Evolutionary conservation across 2,888 invertebrate species (phyloP).

Genomic region (Elgonia sp.): DNA sequence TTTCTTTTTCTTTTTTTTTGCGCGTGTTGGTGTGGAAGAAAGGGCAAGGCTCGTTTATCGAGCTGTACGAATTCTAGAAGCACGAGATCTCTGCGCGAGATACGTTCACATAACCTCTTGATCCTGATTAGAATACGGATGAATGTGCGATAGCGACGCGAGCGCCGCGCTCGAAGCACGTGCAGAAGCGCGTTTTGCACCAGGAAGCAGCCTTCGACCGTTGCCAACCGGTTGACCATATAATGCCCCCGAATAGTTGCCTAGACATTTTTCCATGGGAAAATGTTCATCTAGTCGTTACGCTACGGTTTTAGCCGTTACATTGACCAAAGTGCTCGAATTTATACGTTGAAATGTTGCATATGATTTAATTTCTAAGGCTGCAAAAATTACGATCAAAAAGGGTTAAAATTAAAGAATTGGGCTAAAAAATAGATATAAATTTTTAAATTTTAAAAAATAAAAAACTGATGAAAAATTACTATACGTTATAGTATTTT

Average conservation of each 20-base stretch:
- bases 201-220: constrained; percentile 69
- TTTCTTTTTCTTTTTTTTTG: constrained; percentile 15
- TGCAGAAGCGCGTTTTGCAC: constrained; percentile 72
- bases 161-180: constrained; percentile 76
- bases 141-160: constrained; percentile 76
- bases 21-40: constrained; percentile 49
- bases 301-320: constrained; percentile 5
- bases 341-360: not conserved
- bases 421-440: too few relatives aligned
- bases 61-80: constrained; percentile 79
- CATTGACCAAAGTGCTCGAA: not conserved
- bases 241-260: constrained; percentile 59
- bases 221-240: constrained; percentile 79
- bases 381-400: too few relatives aligned
- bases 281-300: constrained; percentile 72
- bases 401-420: too few relatives aligned
- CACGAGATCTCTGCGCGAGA: constrained; percentile 82
- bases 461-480: too few relatives aligned
- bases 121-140: constrained; percentile 86
- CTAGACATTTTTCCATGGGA: constrained; percentile 84
- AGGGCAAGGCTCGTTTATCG: constrained; percentile 74
- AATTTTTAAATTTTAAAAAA: too few relatives aligned
- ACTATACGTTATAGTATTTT: too few relatives aligned
- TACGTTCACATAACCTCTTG: constrained; percentile 86
- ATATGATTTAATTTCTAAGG: too few relatives aligned